Percentiles rank a stretch among this genome's conserved stretches.
phyloP scores from a whole-genome alignment of 2,888 invertebrate species.

The Polydrusus tereticollis region DNA sequence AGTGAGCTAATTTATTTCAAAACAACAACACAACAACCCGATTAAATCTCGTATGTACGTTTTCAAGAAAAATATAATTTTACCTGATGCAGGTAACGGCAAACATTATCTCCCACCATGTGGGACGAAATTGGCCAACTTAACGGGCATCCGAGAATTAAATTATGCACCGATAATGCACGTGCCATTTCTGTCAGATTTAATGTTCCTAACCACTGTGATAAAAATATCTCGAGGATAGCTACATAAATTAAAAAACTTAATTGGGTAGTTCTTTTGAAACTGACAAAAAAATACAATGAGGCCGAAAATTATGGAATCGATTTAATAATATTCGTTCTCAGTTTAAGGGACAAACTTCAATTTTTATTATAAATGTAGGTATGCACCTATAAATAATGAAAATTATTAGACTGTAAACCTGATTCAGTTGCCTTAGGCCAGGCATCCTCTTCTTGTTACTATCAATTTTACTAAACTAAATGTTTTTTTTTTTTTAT shows the following conservation, averaged over 20 bases:
- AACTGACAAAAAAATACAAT: neutral
- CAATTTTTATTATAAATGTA: too few relatives aligned
- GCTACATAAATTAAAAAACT: conserved; percentile 20
- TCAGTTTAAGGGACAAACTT: too few relatives aligned
- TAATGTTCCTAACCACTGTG: conserved; percentile 40
- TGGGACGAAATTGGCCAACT: conserved; percentile 40
- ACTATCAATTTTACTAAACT: too few relatives aligned
- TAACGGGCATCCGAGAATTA: conserved; percentile 39
- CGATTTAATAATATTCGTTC: too few relatives aligned
- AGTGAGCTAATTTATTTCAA: neutral
- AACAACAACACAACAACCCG: too few relatives aligned
- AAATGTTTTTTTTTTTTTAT: too few relatives aligned
- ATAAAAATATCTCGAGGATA: conserved; percentile 38
- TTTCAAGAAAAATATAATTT: conserved; percentile 3
- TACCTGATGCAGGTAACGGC: conserved; percentile 28
- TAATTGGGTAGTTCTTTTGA: neutral
- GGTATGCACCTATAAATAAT: too few relatives aligned
- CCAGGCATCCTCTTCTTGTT: too few relatives aligned
- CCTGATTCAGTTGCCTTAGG: too few relatives aligned
- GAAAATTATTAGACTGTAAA: too few relatives aligned
- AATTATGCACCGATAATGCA: conserved; percentile 44
- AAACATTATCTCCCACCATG: conserved; percentile 27
- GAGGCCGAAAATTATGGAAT: neutral
- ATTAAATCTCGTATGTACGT: neutral
- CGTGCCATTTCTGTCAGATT: conserved; percentile 46